Evolutionary conservation across 2,888 invertebrate genomes (phyloP), one percentile per base, ranked within the genome.

Genomic region (Tipula vernalis): DNA sequence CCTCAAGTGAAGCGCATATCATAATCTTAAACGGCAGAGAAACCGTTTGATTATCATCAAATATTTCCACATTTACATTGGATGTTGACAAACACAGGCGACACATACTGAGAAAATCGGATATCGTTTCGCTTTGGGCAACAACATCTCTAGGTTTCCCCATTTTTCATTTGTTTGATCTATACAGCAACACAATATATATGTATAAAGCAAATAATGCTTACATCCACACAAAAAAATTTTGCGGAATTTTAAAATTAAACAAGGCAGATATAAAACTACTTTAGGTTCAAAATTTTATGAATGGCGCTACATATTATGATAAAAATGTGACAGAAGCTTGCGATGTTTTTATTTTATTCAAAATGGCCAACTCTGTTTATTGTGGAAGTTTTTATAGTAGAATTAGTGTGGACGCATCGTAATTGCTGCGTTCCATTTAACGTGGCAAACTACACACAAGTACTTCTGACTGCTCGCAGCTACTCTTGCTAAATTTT

Each of bases 1-100:
- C 96, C 94, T 96, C 95, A 87, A 96, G 91, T 28, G 95, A 94
- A 85, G 95, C 93, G 90, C 96, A 96, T 42, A 95, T 94, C 95
- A 95, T 95, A 89, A 96, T 95, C 88, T 95, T 93, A 87, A 95
- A 92, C 0, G 95, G 93, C 87, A 96, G 91, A 0, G 94, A 94
- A 1, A 94, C 90, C 51, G 92, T 90, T 86, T 92, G 92, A 51
- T 92, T 91, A 41, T 87, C 18, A 0, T 89, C 88, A 87, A 91
- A 91, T 10, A 91, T 91, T 15, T 89, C 87, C 41, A 91, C 88
- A 0, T 87, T 88, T 10, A 88, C 89, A 3, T 84, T 18, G 5
- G 90, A 89, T 39, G 89, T 89, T 12, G 88, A 87, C 0, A 91
- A 87, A 44, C 91, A 91, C 13, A 91, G 88, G 0, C 92, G 90